A percentile compares a stretch with the other conserved stretches of the same genome.
phyloP scores from a whole-genome alignment of 2,888 invertebrate species.

The Lochmaea crataegi region DNA sequence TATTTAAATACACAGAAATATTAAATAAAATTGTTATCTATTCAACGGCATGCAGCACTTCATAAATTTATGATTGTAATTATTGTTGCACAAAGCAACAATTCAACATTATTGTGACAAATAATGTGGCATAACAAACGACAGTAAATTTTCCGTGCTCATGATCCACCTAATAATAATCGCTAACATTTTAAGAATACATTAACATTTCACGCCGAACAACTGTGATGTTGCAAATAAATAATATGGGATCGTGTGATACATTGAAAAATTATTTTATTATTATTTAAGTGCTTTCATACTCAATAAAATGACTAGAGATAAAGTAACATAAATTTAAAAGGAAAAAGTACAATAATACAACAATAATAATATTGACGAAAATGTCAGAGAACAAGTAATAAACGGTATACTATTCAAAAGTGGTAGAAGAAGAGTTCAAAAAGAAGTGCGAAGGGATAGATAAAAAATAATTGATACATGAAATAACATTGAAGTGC shows the following conservation, averaged over 20 bases:
- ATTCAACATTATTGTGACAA: constrained; percentile 37
- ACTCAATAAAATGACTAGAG: not conserved
- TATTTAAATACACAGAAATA: not conserved
- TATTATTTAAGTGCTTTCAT: constrained; percentile 15
- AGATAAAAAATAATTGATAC: too few relatives aligned
- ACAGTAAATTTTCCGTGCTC: constrained; percentile 38
- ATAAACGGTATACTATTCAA: too few relatives aligned
- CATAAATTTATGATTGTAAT: not conserved
- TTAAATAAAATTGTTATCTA: not conserved
- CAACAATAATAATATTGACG: too few relatives aligned
- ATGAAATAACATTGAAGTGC: too few relatives aligned
- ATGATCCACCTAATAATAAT: constrained; percentile 43
- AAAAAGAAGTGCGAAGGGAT: too few relatives aligned
- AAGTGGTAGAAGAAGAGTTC: too few relatives aligned
- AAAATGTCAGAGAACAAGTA: too few relatives aligned
- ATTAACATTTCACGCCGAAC: constrained; percentile 42
- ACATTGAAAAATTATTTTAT: constrained; percentile 41
- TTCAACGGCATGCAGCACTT: not conserved
- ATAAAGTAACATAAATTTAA: not conserved
- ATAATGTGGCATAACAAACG: constrained; percentile 41
- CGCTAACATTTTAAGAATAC: constrained; percentile 42
- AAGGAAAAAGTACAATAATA: not conserved
- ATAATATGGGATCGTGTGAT: constrained; percentile 34
- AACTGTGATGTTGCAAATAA: constrained; percentile 26
- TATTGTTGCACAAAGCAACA: not conserved